These are phyloP conservation scores for Oconnorella tubifera DNA, from an alignment of 2,888 invertebrate species.

Conservation along the genomic window DNA sequence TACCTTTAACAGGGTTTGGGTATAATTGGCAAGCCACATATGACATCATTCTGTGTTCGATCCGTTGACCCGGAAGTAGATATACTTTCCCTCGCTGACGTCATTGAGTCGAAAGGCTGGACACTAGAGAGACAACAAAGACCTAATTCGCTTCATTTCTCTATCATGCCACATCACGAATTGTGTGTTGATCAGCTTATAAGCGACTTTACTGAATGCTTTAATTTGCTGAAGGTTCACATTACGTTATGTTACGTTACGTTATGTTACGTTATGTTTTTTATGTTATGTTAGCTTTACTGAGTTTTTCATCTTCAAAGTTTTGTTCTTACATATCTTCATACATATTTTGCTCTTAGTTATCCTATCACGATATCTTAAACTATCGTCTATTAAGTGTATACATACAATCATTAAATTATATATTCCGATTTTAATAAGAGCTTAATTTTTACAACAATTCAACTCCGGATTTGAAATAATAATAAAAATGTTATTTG, in stretches of 20 bases:
- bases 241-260: too few relatives aligned
- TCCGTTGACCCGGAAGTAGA: slow-evolving; percentile 43
- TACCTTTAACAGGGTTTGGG: slow-evolving; percentile 47
- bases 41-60: slow-evolving; percentile 49
- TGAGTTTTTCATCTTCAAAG: too few relatives aligned
- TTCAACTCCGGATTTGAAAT: too few relatives aligned
- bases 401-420: too few relatives aligned
- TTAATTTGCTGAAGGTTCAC: slow-evolving; percentile 42
- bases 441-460: too few relatives aligned
- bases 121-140: slow-evolving; percentile 48
- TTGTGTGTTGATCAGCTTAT: slow-evolving; percentile 41
- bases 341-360: too few relatives aligned
- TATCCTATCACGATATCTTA: too few relatives aligned
- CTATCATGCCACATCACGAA: slow-evolving; percentile 47
- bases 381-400: too few relatives aligned
- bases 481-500: too few relatives aligned
- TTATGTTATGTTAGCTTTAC: slow-evolving; percentile 2
- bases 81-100: slow-evolving; percentile 49
- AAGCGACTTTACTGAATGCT: slow-evolving; percentile 38
- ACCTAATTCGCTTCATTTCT: slow-evolving; percentile 47
- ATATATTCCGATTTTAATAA: too few relatives aligned
- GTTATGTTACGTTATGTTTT: too few relatives aligned
- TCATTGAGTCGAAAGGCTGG: slow-evolving; percentile 51
- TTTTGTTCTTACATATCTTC: too few relatives aligned
- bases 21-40: slow-evolving; percentile 47